Percentiles rank a stretch among this genome's conserved stretches.
These are phyloP conservation scores for Loripinus fragilis DNA, from an alignment of 2,888 invertebrate species.

Conservation along the genomic window DNA sequence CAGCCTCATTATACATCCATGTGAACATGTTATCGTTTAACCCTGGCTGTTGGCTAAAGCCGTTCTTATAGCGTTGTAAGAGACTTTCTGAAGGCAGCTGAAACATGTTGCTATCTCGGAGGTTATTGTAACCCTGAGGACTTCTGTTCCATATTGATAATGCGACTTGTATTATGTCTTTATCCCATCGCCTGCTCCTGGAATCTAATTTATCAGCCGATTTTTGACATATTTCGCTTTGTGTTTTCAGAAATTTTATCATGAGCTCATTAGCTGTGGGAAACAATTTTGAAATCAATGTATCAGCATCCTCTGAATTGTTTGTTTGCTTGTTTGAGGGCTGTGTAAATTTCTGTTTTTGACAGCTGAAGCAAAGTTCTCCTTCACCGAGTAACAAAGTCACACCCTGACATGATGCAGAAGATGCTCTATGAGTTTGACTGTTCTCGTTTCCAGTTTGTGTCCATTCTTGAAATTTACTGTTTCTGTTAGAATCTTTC, in stretches of 20 bases:
- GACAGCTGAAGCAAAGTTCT: not conserved
- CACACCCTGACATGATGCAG: not conserved
- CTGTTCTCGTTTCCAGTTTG: not conserved
- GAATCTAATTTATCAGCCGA: not conserved
- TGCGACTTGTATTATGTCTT: not conserved
- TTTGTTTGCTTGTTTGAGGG: not conserved
- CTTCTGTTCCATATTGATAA: not conserved
- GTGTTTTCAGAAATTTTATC: not conserved
- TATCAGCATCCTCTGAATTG: not conserved
- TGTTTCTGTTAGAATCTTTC: not conserved
- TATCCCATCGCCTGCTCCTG: not conserved
- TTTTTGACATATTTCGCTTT: not conserved
- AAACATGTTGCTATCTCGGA: constrained; percentile 2
- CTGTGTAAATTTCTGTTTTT: not conserved
- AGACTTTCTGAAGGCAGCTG: constrained; percentile 17
- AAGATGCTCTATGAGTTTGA: not conserved
- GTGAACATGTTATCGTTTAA: not conserved
- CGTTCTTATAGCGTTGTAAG: constrained; percentile 15
- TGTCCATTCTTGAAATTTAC: not conserved
- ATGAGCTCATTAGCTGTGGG: not conserved
- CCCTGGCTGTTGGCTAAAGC: not conserved
- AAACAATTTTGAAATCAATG: not conserved
- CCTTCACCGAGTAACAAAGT: not conserved
- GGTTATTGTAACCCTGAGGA: not conserved
- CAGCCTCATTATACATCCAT: constrained; percentile 6